Evolutionary conservation across 30 jellyfish, hydroid and myxozoan genomes (phyloP), one percentile per base, ranked within the genome.

Genomic region (Haliclystus octoradiatus): DNA sequence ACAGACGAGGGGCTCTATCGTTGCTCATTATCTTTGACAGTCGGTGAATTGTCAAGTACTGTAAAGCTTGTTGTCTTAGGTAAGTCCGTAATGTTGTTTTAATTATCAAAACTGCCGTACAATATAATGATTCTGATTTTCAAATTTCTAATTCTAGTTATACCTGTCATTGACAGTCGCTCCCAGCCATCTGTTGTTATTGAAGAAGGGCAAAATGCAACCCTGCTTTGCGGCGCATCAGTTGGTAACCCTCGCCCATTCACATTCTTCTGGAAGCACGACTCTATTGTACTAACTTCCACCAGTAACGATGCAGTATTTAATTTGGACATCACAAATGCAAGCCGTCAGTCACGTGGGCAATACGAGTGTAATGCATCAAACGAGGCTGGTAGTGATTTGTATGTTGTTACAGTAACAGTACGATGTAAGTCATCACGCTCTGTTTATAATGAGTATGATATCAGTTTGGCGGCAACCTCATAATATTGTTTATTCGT

Each of bases 231-330:
- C 69, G 81, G 77, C 12, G 91, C 68, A 0, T 63, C 84, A 31
- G 75, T 65, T 65, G 96, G 96, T 2, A 85, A 85, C 64, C 96
- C 96, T 34, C 74, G 75, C 49, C 96, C 96, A 31, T 49, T 78
- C 34, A 52, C 61, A 19, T 78, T 85, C 25, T 85, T 78, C 49
- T 85, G 96, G 96, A n/a, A n/a, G n/a, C n/a, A n/a, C n/a, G n/a
- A n/a, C n/a, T n/a, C n/a, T n/a, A n/a, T n/a, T n/a, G n/a, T n/a
- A n/a, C 63, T 60, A 1, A 73, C 61, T 12, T 46, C 60, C 31
- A 33, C 25, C 24, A 49, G 27, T 27, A 30, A 13, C 25, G 82
- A 63, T 60, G 27, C 25, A 14, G 22, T 34, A 28, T 62, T 22
- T 0, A 49, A 73, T 47, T 60, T 26, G 12, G 46, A 57, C 70